Base-by-base conservation (phyloP, 2,113 vertebrate species). In the Vanacampus margaritifer region DNA sequence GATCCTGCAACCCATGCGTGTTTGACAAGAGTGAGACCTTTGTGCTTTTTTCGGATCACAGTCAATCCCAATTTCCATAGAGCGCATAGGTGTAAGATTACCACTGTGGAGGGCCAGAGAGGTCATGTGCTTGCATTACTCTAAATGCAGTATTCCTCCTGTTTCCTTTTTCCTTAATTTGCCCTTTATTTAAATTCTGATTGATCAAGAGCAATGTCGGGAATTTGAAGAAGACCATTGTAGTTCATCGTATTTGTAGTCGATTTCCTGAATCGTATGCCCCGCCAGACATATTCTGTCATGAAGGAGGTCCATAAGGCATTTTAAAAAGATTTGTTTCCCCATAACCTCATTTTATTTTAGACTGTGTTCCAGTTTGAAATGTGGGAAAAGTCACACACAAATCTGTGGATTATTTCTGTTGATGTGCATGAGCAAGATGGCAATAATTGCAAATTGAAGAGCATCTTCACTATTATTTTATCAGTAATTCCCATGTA, bases 21-120 rank as follows among this genome's bases (percentile, higher is more conserved):
- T 86, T 83, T 83, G 86, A 85, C 86, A 78, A 76, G 63, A 76
- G 67, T 76, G 79, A 80, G 76, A 73, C 78, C 78, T 80, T 68
- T 62, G 41, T 76, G 79, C 76, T 84, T 81, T 70, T 73, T 57
- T 46, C 5, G 58, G 65, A 58, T 76, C 61, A 66, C 61, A 72
- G 75, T 80, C 79, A 73, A 73, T 84, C 72, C 66, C 73, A 36
- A 73, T 75, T 81, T 81, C 72, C 79, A 74, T 69, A 70, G 66
- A 78, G 69, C 75, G 69, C 59, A 60, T 50, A 83, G 59, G 62
- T 68, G 69, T 53, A 24, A 73, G 65, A 56, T 56, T 16, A 45
- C 68, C 54, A 57, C 26, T 61, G 73, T 50, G 67, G 69, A 59
- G 68, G 50, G 69, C 57, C 36, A 9, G 37, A 17, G 46, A 70